phyloP scores from a whole-genome alignment of 1,140 invertebrate species.

The Aphis craccivora region DNA sequence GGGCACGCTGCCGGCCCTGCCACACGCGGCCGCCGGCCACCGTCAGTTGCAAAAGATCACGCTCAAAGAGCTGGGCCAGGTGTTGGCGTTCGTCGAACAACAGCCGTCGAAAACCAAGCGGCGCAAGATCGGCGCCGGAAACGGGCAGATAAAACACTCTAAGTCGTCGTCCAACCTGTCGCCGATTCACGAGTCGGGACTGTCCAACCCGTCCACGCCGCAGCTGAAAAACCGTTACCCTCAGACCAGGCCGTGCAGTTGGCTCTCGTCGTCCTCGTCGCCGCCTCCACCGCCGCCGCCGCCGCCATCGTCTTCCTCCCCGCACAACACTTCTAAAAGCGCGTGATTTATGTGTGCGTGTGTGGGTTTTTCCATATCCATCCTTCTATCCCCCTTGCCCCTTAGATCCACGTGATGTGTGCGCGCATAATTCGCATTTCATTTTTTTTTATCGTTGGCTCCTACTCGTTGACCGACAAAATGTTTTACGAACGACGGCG shows the following conservation, averaged over 20 bases:
- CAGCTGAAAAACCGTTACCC: slow-evolving; percentile 59
- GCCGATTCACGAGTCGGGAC: slow-evolving; percentile 76
- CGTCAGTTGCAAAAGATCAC: slow-evolving; percentile 64
- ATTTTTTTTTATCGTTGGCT: neutral
- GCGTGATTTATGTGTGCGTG: neutral
- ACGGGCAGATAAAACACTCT: slow-evolving; percentile 67
- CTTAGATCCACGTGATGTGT: neutral
- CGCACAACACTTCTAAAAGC: slow-evolving; percentile 29
- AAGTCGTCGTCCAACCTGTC: slow-evolving; percentile 67
- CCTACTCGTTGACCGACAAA: neutral
- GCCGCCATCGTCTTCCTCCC: neutral
- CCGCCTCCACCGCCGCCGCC: neutral
- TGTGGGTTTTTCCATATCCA: neutral
- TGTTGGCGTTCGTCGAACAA: slow-evolving; percentile 63
- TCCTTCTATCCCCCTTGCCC: neutral
- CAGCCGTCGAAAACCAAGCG: slow-evolving; percentile 60
- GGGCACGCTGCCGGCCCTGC: slow-evolving; percentile 65
- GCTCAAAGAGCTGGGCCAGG: slow-evolving; percentile 67
- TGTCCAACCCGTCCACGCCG: slow-evolving; percentile 70
- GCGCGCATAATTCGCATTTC: neutral
- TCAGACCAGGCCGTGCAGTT: slow-evolving; percentile 47
- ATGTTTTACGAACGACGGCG: neutral
- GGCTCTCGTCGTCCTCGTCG: neutral
- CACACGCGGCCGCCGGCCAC: slow-evolving; percentile 65
- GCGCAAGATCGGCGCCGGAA: slow-evolving; percentile 65